Base-by-base conservation (phyloP, 2,888 invertebrate species). In the Calliopum simillimum region DNA sequence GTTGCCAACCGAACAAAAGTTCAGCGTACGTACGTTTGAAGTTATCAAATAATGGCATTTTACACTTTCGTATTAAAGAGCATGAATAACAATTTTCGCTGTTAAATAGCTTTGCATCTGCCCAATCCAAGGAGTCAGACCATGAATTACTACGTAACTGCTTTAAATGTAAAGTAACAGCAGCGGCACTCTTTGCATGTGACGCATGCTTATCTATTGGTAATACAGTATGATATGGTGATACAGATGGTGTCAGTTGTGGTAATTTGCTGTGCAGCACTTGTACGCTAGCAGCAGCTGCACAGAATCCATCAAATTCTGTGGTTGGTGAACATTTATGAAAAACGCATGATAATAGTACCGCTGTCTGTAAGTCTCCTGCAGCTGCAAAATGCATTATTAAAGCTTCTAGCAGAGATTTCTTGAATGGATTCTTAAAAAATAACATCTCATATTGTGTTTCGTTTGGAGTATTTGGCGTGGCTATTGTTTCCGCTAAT, bases 281-380 rank as follows among this genome's bases (percentile, higher is more conserved):
- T 44, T n/a, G 70, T 43, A 71, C 44, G n/a, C 25, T 44, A 12
- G 67, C 73, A 33, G 72, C 16, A 16, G 74, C 69, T 25, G 74
- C 78, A 33, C 33, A 33, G 58, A 76, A 74, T 2, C 68, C 69
- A 58, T 70, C 76, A 33, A 71, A 64, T 2, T 75, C 70, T 33
- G 56, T 62, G 8, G 67, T 62, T 12, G 73, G 64, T 49, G 73
- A 89, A 77, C 90, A 90, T 69, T 91, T 89, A 71, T 94, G 93
- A 85, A 97, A 96, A 2, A 94, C 91, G 82, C 97, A 97, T 73
- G 94, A 93, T 70, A 98, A 83, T 93, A 98, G 95, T 1, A 97
- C 97, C 4, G 97, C 95, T 86, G 95, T 98, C 87, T 98, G 98
- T 16, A 97, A 89, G 84, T 98, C 97, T 6, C 92, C 90, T 66